Conservation (phyloP, 2,888 invertebrate genomes). For the Phalangium opilio region DNA sequence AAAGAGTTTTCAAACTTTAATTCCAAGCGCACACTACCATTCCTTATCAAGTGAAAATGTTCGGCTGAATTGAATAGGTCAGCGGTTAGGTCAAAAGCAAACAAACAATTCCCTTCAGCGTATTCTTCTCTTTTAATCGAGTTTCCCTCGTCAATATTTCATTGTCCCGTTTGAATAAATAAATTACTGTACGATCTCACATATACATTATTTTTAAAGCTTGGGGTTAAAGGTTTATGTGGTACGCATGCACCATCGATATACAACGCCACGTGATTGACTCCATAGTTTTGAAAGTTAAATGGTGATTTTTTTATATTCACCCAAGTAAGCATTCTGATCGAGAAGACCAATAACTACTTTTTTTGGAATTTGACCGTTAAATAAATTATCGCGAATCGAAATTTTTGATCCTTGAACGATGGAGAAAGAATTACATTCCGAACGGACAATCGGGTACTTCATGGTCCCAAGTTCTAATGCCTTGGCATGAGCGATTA, state of each 20-base stretch:
- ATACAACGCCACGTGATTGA: neutral
- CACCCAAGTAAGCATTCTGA: slow-evolving; percentile 19
- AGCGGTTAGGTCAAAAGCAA: slow-evolving; percentile 7
- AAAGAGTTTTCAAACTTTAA: too few relatives aligned
- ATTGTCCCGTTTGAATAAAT: too few relatives aligned
- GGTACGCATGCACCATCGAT: slow-evolving; percentile 1
- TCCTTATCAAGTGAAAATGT: too few relatives aligned
- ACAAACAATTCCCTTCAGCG: neutral
- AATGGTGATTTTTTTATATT: slow-evolving; percentile 5
- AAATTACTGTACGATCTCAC: neutral
- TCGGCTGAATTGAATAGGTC: slow-evolving; percentile 2
- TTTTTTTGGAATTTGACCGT: slow-evolving; percentile 25
- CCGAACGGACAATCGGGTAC: slow-evolving; percentile 18
- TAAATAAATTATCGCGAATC: slow-evolving; percentile 25
- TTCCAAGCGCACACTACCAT: too few relatives aligned
- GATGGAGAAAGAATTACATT: slow-evolving; percentile 20
- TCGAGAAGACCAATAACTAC: slow-evolving; percentile 24
- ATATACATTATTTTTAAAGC: neutral
- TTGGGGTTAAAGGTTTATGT: neutral
- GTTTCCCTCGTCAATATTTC: neutral
- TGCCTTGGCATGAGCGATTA: slow-evolving; percentile 22
- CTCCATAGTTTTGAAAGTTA: neutral
- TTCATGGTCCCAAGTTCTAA: slow-evolving; percentile 18
- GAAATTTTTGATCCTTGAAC: slow-evolving; percentile 21
- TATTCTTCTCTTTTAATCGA: slow-evolving; percentile 1